Evolutionary conservation across 2,113 vertebrate genomes (phyloP).

Genomic region (Syngnathus typhle): DNA sequence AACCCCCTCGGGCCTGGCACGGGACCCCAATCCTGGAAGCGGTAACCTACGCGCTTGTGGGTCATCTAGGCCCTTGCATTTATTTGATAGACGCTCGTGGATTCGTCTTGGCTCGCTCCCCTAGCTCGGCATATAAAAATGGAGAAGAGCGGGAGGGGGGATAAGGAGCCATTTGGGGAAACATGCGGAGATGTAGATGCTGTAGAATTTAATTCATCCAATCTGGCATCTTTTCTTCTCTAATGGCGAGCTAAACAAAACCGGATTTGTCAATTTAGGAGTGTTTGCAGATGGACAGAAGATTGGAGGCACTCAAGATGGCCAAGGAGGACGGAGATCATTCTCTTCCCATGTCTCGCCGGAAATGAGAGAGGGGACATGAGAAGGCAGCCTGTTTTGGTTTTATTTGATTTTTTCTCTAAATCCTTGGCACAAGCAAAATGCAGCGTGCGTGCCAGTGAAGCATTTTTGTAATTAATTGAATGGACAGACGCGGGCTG

Average conservation of each 20-base stretch:
- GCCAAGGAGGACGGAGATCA: constrained; percentile 24
- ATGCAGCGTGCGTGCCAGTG: constrained; percentile 64
- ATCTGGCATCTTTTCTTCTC: constrained; percentile 33
- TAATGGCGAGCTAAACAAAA: constrained; percentile 31
- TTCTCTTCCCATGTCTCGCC: constrained; percentile 41
- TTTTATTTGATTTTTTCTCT: constrained; percentile 22
- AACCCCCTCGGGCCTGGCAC: constrained; percentile 23
- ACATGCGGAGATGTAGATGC: constrained; percentile 16
- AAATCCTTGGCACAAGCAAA: constrained; percentile 61
- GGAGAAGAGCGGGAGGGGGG: constrained; percentile 6
- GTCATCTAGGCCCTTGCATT: constrained; percentile 16
- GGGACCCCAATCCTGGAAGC: constrained; percentile 14
- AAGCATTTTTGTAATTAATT: constrained; percentile 68
- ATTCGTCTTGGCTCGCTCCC: constrained; percentile 29
- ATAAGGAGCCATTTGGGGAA: constrained; percentile 11
- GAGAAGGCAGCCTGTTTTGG: constrained; percentile 46
- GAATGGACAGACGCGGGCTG: constrained; percentile 61
- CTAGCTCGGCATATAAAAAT: constrained; percentile 23
- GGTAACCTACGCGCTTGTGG: constrained; percentile 13
- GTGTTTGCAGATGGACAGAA: constrained; percentile 43
- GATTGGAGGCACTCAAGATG: constrained; percentile 19
- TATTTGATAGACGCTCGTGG: constrained; percentile 20
- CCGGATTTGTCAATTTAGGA: constrained; percentile 33
- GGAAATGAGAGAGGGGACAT: constrained; percentile 48
- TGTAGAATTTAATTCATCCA: constrained; percentile 22